A percentile compares a stretch with the other conserved stretches of the same genome.
phyloP scores from a whole-genome alignment of 2,888 invertebrate genomes.

The Meiosimyza platycephala region DNA sequence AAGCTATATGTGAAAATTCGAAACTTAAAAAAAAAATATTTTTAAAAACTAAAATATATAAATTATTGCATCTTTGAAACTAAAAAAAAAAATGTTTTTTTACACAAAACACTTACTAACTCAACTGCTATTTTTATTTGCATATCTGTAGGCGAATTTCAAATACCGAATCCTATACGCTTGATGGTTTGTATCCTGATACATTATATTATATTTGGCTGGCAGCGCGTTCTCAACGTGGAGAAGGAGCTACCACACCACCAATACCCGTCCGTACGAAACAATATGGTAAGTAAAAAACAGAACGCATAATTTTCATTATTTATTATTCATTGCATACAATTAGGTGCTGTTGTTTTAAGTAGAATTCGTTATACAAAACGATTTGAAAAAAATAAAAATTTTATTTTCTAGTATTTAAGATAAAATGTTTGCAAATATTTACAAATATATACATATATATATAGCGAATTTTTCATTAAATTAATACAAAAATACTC shows the following conservation, averaged over 20 bases:
- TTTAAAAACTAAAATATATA: background rate
- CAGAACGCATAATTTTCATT: background rate
- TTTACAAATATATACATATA: conserved; percentile 7
- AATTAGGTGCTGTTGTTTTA: conserved; percentile 20
- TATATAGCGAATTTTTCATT: too few relatives aligned
- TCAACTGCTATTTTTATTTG: conserved; percentile 15
- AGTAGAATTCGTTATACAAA: background rate
- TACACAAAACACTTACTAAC: background rate
- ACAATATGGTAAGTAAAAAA: conserved; percentile 90
- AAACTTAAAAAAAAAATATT: background rate
- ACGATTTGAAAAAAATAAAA: conserved; percentile 18
- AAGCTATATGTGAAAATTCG: too few relatives aligned
- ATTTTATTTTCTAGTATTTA: conserved; percentile 18
- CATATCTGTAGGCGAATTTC: conserved; percentile 74
- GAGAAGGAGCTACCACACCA: conserved; percentile 95
- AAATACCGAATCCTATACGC: conserved; percentile 85
- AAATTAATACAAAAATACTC: background rate
- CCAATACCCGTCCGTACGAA: conserved; percentile 94
- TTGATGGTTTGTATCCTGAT: conserved; percentile 93
- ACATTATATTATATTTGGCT: conserved; percentile 97
- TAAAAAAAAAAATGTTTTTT: background rate
- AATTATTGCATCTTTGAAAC: background rate
- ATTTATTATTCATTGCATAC: conserved; percentile 19
- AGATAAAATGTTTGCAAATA: conserved; percentile 27
- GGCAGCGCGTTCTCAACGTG: conserved; percentile 91